phyloP scores from a whole-genome alignment of 2,797 vertebrate species.

The Stomatorhinus walkeri region DNA sequence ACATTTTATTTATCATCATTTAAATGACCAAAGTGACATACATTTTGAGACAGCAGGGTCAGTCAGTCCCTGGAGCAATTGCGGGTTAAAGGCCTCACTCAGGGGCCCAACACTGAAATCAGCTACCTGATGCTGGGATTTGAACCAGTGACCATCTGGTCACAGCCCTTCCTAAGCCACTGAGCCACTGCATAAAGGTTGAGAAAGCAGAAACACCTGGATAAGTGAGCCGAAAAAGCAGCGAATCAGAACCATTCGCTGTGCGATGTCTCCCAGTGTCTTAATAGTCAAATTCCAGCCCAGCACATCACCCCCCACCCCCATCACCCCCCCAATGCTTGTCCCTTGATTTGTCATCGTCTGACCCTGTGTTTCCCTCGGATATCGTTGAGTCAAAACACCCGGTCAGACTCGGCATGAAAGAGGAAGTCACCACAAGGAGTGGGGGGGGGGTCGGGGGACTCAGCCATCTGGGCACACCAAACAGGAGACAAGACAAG shows the following conservation, averaged over 20 bases:
- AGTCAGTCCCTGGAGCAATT: neutral
- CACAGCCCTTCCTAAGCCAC: neutral
- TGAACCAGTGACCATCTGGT: neutral
- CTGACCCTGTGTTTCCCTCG: neutral
- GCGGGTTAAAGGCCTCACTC: neutral
- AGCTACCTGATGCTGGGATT: neutral
- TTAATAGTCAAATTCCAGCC: neutral
- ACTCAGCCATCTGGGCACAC: neutral
- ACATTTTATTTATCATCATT: neutral
- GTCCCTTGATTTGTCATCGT: neutral
- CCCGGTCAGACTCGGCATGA: neutral
- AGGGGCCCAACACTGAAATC: neutral
- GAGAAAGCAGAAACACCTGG: neutral
- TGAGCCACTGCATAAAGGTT: neutral
- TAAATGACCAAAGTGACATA: neutral
- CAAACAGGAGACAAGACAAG: neutral
- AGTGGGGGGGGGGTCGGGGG: neutral
- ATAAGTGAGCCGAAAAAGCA: neutral
- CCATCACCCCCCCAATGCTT: neutral
- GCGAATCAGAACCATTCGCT: neutral
- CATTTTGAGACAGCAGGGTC: neutral
- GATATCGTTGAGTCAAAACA: neutral
- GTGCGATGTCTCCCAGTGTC: neutral
- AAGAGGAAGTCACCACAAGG: neutral
- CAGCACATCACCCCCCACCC: neutral